Evolutionary conservation across 2,888 invertebrate species (phyloP).

Genomic region (Tachystola acroxantha): DNA sequence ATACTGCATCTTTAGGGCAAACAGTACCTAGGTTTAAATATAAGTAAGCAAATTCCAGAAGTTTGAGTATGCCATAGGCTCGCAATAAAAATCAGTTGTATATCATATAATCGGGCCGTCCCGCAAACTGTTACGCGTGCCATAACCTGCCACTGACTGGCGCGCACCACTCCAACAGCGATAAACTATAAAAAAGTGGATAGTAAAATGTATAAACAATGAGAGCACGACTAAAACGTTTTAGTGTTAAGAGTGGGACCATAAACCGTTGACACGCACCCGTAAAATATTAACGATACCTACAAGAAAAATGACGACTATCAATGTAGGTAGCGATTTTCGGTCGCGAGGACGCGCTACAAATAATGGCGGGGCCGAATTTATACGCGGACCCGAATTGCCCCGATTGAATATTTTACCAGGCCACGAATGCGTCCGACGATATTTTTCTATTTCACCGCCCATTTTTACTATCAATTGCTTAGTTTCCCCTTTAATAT

Average conservation of each 20-base stretch:
- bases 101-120: slow-evolving; percentile 55
- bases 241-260: slow-evolving; percentile 76
- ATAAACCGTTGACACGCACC: slow-evolving; percentile 76
- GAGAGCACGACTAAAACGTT: slow-evolving; percentile 74
- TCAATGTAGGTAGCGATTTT: slow-evolving; percentile 73
- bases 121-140: slow-evolving; percentile 50
- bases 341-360: slow-evolving; percentile 71
- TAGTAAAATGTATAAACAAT: slow-evolving; percentile 77
- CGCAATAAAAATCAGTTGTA: slow-evolving; percentile 61
- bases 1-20: too few species aligned
- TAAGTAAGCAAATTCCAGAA: neutral
- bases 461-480: slow-evolving; percentile 76
- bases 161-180: slow-evolving; percentile 43
- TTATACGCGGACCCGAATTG: slow-evolving; percentile 75
- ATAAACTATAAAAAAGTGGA: slow-evolving; percentile 74
- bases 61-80: slow-evolving; percentile 25
- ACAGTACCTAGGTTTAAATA: too few species aligned
- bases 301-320: slow-evolving; percentile 76
- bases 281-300: slow-evolving; percentile 76
- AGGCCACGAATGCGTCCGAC: slow-evolving; percentile 71
- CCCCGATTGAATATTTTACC: slow-evolving; percentile 77
- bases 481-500: slow-evolving; percentile 73
- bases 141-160: slow-evolving; percentile 50
- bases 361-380: slow-evolving; percentile 72
- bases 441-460: slow-evolving; percentile 75